Base-by-base conservation (phyloP, 2,888 invertebrate genomes). In the Allygus modestus region DNA sequence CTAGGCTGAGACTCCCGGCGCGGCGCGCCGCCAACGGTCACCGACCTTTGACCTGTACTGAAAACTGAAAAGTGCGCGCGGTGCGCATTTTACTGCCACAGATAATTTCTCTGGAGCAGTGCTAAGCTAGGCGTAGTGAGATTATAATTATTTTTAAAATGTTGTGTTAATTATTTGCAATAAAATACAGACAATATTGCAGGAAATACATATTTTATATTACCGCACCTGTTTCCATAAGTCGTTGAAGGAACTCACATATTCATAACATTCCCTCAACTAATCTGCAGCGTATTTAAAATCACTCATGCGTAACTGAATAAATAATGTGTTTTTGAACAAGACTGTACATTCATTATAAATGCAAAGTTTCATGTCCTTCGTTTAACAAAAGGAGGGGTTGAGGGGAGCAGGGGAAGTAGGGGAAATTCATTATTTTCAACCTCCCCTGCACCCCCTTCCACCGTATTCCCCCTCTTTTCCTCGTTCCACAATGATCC, bases 401-500 rank as follows among this genome's bases (percentile, higher is more conserved):
- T 9, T 28, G 58, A 54, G 77, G 73, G 75, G 75, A 23, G 20
- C 1, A 41, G 73, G 77, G 77, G 33, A 77, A 51, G 51, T 51
- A 77, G 77, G 77, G 79, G 79, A 58, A 58, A 20, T n/a, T 58
- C 23, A 79, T 79, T 79, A 79, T 79, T 58, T 79, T n/a, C 51
- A 15, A 11, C 79, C 37, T 79, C 83, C 83, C 83, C 37, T 75
- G 33, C 69, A 33, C 58, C 83, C 71, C 83, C 75, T 75, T 41
- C 75, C 37, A 75, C 28, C 37, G 17, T 20, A 15, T 33, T 28
- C 20, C 75, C 65, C 69, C 83, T 58, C 51, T 82, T 71, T 46
- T 41, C 75, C 83, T 33, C 33, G 58, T 83, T 83, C 51, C 83
- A 75, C 83, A 83, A 83, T 75, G 83, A 83, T 83, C 75, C 26